phyloP scores from a whole-genome alignment of 2,797 vertebrate genomes.

The Poecile montanus region DNA sequence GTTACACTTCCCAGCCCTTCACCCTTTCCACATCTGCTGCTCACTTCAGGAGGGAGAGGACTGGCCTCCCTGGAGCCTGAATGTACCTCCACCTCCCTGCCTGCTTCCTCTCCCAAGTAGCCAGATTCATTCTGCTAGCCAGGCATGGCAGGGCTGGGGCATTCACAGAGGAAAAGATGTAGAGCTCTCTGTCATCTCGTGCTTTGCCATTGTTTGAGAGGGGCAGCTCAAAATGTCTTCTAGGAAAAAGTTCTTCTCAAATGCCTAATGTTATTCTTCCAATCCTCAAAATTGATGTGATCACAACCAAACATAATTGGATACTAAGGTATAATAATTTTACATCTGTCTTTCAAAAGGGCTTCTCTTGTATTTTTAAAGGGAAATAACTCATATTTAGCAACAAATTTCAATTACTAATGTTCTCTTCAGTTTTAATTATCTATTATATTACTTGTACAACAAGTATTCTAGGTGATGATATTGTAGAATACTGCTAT shows the following conservation, averaged over 20 bases:
- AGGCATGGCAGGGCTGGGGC: neutral
- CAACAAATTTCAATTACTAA: neutral
- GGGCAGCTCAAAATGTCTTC: neutral
- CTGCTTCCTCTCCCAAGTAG: neutral
- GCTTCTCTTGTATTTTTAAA: neutral
- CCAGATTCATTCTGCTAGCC: too few species aligned
- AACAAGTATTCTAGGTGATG: neutral
- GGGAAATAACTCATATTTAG: neutral
- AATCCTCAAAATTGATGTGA: neutral
- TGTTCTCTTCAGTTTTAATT: neutral
- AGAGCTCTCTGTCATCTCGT: neutral
- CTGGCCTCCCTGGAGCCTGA: neutral
- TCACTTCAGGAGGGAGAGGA: neutral
- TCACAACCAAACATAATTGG: neutral
- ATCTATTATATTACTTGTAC: neutral
- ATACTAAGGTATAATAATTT: neutral
- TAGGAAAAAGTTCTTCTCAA: neutral
- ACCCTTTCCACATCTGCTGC: neutral
- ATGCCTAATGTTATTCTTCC: neutral
- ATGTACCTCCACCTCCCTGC: neutral
- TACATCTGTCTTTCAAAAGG: neutral
- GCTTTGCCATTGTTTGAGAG: fast-evolving
- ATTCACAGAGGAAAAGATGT: neutral
- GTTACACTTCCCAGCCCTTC: neutral
- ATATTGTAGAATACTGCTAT: neutral